Conservation (phyloP, 2,888 invertebrate genomes). For the Pemphredon lugubris region DNA sequence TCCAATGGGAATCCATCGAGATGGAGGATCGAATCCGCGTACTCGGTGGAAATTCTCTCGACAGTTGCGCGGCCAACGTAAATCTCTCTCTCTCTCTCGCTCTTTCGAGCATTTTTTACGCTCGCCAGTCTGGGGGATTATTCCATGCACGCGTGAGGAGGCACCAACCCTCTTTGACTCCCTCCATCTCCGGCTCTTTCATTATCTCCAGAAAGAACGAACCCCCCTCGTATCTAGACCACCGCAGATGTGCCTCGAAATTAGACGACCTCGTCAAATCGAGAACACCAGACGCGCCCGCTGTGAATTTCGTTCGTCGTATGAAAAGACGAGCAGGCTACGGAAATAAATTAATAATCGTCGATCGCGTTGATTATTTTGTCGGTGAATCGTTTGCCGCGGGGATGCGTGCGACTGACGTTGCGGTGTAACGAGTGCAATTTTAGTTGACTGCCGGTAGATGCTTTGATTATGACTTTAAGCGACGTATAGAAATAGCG, state of each 20-base stretch:
- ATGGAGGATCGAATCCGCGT: slow-evolving; percentile 24
- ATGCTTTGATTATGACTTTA: no score
- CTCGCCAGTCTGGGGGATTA: slow-evolving; percentile 59
- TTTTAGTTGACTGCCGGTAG: no score
- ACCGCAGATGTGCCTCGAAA: slow-evolving; percentile 68
- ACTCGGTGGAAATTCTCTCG: slow-evolving; percentile 48
- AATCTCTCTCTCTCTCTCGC: no score
- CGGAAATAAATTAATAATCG: slow-evolving; percentile 47
- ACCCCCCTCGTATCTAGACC: slow-evolving; percentile 52
- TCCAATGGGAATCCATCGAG: no score
- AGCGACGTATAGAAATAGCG: no score
- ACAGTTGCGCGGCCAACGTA: slow-evolving; percentile 58
- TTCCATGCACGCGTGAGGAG: slow-evolving; percentile 65
- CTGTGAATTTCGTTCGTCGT: slow-evolving; percentile 8
- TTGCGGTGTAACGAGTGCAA: no score
- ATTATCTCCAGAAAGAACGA: slow-evolving; percentile 60
- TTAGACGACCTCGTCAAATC: slow-evolving; percentile 64
- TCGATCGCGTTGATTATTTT: slow-evolving; percentile 4
- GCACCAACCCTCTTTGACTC: slow-evolving; percentile 52
- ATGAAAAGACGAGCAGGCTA: slow-evolving; percentile 20
- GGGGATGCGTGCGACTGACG: no score
- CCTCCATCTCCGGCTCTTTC: slow-evolving; percentile 54
- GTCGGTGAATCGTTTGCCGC: no score
- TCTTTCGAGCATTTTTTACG: slow-evolving; percentile 58
- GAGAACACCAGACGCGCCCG: slow-evolving; percentile 63